These are phyloP conservation scores for Procavia capensis DNA, from an alignment of 2,113 vertebrate species.

Conservation along the genomic window DNA sequence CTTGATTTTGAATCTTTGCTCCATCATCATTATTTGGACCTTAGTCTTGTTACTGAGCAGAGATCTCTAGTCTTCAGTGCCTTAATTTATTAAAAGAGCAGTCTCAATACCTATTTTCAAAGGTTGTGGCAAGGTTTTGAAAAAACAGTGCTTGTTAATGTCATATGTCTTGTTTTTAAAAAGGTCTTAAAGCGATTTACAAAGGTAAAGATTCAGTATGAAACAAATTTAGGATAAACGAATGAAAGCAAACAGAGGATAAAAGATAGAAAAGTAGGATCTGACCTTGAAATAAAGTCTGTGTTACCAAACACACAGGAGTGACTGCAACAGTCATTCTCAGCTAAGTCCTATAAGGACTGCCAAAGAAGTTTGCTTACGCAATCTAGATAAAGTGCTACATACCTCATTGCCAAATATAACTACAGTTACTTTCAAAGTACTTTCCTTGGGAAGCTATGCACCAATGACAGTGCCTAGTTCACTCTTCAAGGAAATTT, in stretches of 20 bases:
- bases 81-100: not conserved
- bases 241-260: not conserved
- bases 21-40: not conserved
- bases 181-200: not conserved
- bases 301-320: not conserved
- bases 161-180: not conserved
- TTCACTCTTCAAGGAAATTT: too few relatives aligned
- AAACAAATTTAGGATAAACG: not conserved
- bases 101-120: not conserved
- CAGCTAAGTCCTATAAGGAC: not conserved
- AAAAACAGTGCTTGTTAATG: not conserved
- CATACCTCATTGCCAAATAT: too few relatives aligned
- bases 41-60: not conserved
- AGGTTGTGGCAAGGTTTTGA: not conserved
- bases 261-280: not conserved
- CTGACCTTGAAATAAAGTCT: not conserved
- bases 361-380: too few relatives aligned
- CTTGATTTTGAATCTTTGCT: not conserved
- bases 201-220: not conserved
- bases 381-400: too few relatives aligned
- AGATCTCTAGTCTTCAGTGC: not conserved
- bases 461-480: too few relatives aligned
- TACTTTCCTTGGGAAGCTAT: too few relatives aligned
- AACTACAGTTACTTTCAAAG: too few relatives aligned
- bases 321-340: not conserved